Conservation (phyloP, 1,140 invertebrate species). For the Lordiphosa clarofinis region DNA sequence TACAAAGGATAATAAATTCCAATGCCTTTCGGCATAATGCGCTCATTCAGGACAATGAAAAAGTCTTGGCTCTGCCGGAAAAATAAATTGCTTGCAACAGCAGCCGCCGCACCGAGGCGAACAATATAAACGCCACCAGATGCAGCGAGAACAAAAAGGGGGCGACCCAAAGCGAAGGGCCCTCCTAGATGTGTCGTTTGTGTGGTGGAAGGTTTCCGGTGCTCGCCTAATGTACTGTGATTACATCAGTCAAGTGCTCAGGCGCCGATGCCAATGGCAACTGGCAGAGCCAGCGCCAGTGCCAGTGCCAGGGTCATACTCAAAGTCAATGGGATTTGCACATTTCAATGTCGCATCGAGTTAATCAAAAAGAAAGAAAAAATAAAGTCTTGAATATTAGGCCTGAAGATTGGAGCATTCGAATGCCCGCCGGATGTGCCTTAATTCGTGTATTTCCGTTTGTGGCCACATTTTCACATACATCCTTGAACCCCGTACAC, state of each 20-base stretch:
- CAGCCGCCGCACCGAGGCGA: slow-evolving; percentile 9
- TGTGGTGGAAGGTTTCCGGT: slow-evolving; percentile 41
- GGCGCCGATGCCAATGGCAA: slow-evolving; percentile 23
- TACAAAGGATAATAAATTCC: slow-evolving; percentile 19
- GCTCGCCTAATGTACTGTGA: slow-evolving; percentile 49
- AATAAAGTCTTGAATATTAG: background rate
- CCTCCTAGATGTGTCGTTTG: slow-evolving; percentile 40
- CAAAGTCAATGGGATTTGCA: slow-evolving; percentile 25
- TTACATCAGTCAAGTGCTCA: slow-evolving; percentile 50
- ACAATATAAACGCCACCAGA: slow-evolving; percentile 19
- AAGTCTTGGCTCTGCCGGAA: slow-evolving; percentile 30
- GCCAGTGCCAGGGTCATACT: slow-evolving; percentile 4
- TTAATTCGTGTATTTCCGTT: slow-evolving; percentile 14
- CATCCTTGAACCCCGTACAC: slow-evolving; percentile 13
- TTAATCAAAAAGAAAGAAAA: slow-evolving; percentile 19
- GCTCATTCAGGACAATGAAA: slow-evolving; percentile 35
- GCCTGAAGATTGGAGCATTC: slow-evolving; percentile 11
- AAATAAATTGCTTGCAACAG: slow-evolving; percentile 38
- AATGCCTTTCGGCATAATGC: slow-evolving; percentile 14
- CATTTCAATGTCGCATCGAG: slow-evolving; percentile 40
- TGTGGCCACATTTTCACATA: slow-evolving; percentile 21
- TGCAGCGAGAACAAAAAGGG: slow-evolving; percentile 49
- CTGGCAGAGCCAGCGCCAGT: slow-evolving; percentile 7
- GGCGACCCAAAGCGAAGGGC: slow-evolving; percentile 30
- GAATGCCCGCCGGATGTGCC: slow-evolving; percentile 6